phyloP scores from a whole-genome alignment of 1,140 invertebrate genomes.

The Cataglyphis hispanica region DNA sequence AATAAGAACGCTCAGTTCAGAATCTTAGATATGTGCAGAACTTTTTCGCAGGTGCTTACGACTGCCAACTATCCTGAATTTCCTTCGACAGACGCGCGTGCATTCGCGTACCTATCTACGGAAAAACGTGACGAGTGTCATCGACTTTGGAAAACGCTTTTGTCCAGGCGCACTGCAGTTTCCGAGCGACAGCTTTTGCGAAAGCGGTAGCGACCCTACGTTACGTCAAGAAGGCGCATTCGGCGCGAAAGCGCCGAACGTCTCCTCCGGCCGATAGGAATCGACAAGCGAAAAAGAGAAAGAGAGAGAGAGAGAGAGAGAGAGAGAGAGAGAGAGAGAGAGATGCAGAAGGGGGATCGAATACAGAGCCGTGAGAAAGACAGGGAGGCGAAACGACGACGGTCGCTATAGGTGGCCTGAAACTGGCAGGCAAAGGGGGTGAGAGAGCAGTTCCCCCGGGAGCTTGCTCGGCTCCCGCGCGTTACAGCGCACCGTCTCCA shows the following conservation, averaged over 20 bases:
- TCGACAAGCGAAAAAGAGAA: slow-evolving; percentile 47
- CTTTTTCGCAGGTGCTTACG: background rate
- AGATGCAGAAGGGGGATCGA: slow-evolving; percentile 20
- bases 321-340: background rate
- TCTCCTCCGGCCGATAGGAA: slow-evolving; percentile 63
- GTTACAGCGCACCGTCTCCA: slow-evolving; percentile 72
- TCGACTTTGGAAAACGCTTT: slow-evolving; percentile 64
- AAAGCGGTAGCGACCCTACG: slow-evolving; percentile 42
- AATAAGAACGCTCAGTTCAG: background rate
- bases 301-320: background rate
- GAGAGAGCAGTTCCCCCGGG: slow-evolving; percentile 65
- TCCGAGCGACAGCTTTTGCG: slow-evolving; percentile 33
- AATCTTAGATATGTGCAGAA: slow-evolving; percentile 31
- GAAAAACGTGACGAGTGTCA: slow-evolving; percentile 63
- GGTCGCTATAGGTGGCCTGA: slow-evolving; percentile 59
- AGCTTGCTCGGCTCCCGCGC: slow-evolving; percentile 73
- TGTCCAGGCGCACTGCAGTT: slow-evolving; percentile 53
- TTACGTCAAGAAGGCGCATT: slow-evolving; percentile 50
- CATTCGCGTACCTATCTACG: slow-evolving; percentile 34
- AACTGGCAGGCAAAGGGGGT: slow-evolving; percentile 69
- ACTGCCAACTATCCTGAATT: slow-evolving; percentile 23
- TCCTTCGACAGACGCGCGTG: slow-evolving; percentile 22
- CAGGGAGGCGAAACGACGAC: slow-evolving; percentile 53
- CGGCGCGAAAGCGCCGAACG: slow-evolving; percentile 52
- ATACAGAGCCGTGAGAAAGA: slow-evolving; percentile 52